Evolutionary conservation across 2,797 vertebrate species (phyloP).

Genomic region (Apogon hyalosoma): DNA sequence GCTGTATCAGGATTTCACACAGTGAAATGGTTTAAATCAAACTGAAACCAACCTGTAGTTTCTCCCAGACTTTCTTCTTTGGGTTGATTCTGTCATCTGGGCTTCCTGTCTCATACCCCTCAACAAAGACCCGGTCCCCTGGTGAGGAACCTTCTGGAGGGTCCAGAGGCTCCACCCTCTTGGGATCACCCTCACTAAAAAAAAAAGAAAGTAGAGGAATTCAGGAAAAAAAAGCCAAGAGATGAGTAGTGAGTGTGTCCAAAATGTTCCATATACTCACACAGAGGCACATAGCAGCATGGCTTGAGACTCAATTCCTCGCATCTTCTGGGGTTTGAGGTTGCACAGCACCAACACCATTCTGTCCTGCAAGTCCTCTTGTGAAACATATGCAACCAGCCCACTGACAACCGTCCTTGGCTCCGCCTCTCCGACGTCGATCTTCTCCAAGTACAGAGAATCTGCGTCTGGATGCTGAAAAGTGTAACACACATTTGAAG

Average conservation of each 20-base stretch:
- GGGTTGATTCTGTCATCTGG: slow-evolving; percentile 94
- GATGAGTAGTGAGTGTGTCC: neutral
- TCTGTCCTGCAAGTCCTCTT: slow-evolving; percentile 91
- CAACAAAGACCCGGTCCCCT: slow-evolving; percentile 90
- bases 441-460: slow-evolving; percentile 93
- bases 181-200: slow-evolving; percentile 87
- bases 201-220: neutral
- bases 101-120: slow-evolving; percentile 89
- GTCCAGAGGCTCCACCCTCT: slow-evolving; percentile 92
- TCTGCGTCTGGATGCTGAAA: slow-evolving; percentile 94
- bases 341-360: slow-evolving; percentile 95
- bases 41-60: slow-evolving; percentile 88
- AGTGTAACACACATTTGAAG: neutral
- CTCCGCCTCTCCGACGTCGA: slow-evolving; percentile 92
- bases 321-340: slow-evolving; percentile 97
- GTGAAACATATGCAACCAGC: slow-evolving; percentile 90
- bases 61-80: slow-evolving; percentile 98
- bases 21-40: neutral
- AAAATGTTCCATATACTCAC: slow-evolving; percentile 80
- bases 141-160: slow-evolving; percentile 90
- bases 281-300: slow-evolving; percentile 94
- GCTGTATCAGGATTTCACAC: neutral
- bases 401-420: slow-evolving; percentile 95
- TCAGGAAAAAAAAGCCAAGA: neutral
- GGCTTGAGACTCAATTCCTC: slow-evolving; percentile 95